Evolutionary conservation across 2,888 invertebrate genomes (phyloP), one percentile per base, ranked within the genome.

Genomic region (Lymantria dispar): DNA sequence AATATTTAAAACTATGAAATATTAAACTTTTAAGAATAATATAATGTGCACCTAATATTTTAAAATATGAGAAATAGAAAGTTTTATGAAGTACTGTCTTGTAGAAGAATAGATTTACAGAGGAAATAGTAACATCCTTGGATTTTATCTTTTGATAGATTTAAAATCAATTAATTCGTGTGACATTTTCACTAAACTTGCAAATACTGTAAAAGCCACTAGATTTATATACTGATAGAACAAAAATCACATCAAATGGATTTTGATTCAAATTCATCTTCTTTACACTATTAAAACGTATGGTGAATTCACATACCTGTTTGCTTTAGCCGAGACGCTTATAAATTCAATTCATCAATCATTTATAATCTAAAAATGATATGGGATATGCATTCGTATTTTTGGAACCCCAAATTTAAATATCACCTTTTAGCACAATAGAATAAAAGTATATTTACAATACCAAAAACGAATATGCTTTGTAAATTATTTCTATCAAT

Each of bases 21-120:
- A 44, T 43, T 45, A 45, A 36, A 8, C 52, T 52, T 46, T 57
- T 45, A 49, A 49, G 50, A 51, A 45, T 41, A 40, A 22, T 47
- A 48, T n/a, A 13, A 48, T 43, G 57, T 60, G 64, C 62, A 58
- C 61, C 52, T 29, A 40, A 40, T 8, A 22, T 22, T 22, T 22
- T 22, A 12, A 38, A 38, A 38, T 7, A 38, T 7, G 7, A 38
- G 1, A 8, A 12, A 38, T 40, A 40, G 7, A 14, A 40, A 40
- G 33, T 33, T 10, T 7, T 33, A 22, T 22, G 22, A 33, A 33
- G 33, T 33, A 10, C 33, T 33, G 33, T 33, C 1, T 33, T 3
- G 33, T 10, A 33, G 33, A 8, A 10, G 3, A 22, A 3, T 22
- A 22, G 22, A 22, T 22, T n/a, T n/a, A n/a, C n/a, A n/a, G n/a